Percentiles rank a stretch among this genome's conserved stretches.
phyloP scores from a whole-genome alignment of 1,140 invertebrate species.

The Drosophila melanica region DNA sequence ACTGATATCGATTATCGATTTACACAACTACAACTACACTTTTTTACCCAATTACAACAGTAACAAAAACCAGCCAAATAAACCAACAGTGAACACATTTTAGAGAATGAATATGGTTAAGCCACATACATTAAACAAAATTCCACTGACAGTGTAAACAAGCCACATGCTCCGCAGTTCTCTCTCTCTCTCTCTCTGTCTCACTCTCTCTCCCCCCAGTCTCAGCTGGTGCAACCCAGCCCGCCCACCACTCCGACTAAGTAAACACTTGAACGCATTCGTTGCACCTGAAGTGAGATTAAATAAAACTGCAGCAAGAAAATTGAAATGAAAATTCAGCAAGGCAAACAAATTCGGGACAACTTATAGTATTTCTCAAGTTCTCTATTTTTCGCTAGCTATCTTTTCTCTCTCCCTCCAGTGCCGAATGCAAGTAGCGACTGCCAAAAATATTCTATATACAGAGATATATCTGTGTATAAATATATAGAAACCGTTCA shows the following conservation, averaged over 20 bases:
- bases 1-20: too few relatives aligned
- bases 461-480: slow-evolving; percentile 36
- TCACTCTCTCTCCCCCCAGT: too few relatives aligned
- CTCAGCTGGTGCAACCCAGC: background rate
- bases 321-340: slow-evolving; percentile 81
- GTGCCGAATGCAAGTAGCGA: slow-evolving; percentile 6
- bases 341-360: slow-evolving; percentile 76
- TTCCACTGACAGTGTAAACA: slow-evolving; percentile 16
- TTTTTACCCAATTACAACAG: too few relatives aligned
- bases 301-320: slow-evolving; percentile 75
- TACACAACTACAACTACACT: too few relatives aligned
- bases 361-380: slow-evolving; percentile 56
- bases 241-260: slow-evolving; percentile 18
- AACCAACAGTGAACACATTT: slow-evolving; percentile 20
- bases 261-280: slow-evolving; percentile 62
- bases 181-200: too few relatives aligned
- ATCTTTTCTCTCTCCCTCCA: background rate
- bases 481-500: background rate
- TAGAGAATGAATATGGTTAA: background rate
- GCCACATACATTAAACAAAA: slow-evolving; percentile 1
- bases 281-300: slow-evolving; percentile 81
- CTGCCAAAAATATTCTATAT: slow-evolving; percentile 65
- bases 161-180: background rate
- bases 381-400: background rate
- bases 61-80: background rate